A percentile compares a stretch with the other conserved stretches of the same genome.
Conservation (phyloP, 1,140 invertebrate genomes). For the Drosophila lini region DNA sequence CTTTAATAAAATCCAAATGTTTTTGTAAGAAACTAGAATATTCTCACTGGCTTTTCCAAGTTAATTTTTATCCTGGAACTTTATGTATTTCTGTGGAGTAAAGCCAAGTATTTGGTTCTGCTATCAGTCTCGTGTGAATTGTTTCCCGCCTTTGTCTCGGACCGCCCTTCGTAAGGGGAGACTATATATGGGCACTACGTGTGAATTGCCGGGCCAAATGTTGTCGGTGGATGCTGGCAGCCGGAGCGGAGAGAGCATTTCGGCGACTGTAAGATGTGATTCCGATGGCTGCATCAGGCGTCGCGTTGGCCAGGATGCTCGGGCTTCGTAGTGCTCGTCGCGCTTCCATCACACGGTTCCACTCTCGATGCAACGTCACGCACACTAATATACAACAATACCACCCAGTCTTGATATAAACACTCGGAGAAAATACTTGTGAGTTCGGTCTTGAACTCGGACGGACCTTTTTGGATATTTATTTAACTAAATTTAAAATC, state of each 20-base stretch:
- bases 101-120: conserved; percentile 11
- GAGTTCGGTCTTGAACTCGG: not conserved
- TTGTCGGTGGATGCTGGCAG: conserved; percentile 20
- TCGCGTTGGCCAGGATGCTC: conserved; percentile 29
- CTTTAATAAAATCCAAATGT: not conserved
- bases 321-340: conserved; percentile 69
- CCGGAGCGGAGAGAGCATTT: conserved; percentile 16
- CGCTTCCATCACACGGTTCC: conserved; percentile 69
- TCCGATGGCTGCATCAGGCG: conserved; percentile 49
- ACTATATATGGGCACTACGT: conserved; percentile 55
- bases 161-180: conserved; percentile 5
- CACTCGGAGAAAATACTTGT: conserved; percentile 2
- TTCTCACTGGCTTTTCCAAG: not conserved
- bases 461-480: too few relatives aligned
- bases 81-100: conserved; percentile 11
- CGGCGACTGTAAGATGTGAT: conserved; percentile 55
- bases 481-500: not conserved
- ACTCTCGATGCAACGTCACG: conserved; percentile 72
- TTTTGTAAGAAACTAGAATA: not conserved
- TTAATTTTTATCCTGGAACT: conserved; percentile 20
- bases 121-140: conserved; percentile 48
- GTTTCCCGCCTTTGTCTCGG: conserved; percentile 18
- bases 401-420: conserved; percentile 11
- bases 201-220: conserved; percentile 56
- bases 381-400: conserved; percentile 80